Base-by-base conservation (phyloP, 2,797 vertebrate genomes). In the Loris lydekkerianus region DNA sequence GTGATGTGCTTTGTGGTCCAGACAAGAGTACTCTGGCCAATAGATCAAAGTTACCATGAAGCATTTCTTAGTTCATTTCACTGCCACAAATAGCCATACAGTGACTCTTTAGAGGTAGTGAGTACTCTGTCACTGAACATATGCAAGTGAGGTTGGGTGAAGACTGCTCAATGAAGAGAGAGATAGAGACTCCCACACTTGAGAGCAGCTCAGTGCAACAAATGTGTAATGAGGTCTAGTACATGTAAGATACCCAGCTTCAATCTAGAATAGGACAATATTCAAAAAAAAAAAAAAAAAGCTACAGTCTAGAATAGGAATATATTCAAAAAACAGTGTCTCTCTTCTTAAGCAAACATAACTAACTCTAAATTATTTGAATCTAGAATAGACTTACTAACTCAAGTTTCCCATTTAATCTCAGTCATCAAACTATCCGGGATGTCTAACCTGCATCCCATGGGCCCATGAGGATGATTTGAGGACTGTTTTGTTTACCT, bases 41-140 rank as follows among this genome's bases (percentile, higher is more conserved):
- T 78, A 89, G 90, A 91, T 97, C 76, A 97, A 86, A 94, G 70
- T 76, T 81, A 93, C 40, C 78, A 81, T 14, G 37, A 95, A 46
- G 21, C 63, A 81, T 96, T 91, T 94, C 76, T 96, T 34, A 89
- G 53, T 87, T 93, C 63, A 86, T 60, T 60, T 91, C 43, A 63
- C 13, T 69, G 53, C 46, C 87, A 23, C 37, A 73, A 69, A 86
- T 77, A 81, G 31, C 27, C 49, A 25, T 63, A 86, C 37, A 53
- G 5, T 63, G 37, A 61, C 7, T 76, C n/a, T 73, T 77, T 5
- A 61, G 34, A 83, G 40, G 18, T 15, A 61, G 27, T 81, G 27
- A 90, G 27, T 84, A 2, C 18, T 86, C 5, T 70, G 31, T 60
- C 46, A 15, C 43, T 89, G 40, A 25, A 78, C 23, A 37, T 76